Base-by-base conservation (phyloP, 2,113 vertebrate species). In the Bubo bubo region DNA sequence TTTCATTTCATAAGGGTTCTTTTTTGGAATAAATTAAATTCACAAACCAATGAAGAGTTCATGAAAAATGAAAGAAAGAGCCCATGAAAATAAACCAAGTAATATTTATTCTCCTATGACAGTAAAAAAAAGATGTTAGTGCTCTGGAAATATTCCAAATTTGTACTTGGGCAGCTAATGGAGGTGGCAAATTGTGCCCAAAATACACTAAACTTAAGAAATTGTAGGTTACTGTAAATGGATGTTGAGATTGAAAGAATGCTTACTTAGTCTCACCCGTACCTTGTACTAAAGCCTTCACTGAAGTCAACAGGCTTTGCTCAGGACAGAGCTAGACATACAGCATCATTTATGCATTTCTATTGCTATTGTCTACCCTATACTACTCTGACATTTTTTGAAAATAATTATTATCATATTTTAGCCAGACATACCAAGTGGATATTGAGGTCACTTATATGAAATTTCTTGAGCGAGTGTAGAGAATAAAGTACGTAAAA, bases 251-350 rank as follows among this genome's bases (percentile, higher is more conserved):
- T 10, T 49, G 39, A 73, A 63, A 27, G 27, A 79, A 49, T 19
- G 14, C 26, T 79, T 32, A 34, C 12, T 53, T 37, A 30, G 16
- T 23, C 75, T 76, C 79, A 68, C 30, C 21, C 30, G 17, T 41
- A 6, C 26, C 27, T 84, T 35, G 27, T 7, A 8, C 50, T 22
- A 52, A 34, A 75, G n/a, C 18, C 34, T 56, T 75, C 12, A 5
- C 27, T 60, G 35, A 73, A 80, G 49, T 39, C 39, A 81, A 1
- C 0, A 0, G 32, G 16, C 55, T 71, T 49, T 59, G 41, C 3
- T 3, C 45, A 76, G 53, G 28, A 71, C 28, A 28, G 12, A 74
- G 35, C 0, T 2, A 60, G n/a, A 52, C 6, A 14, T 6, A 12
- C 4, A 43, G 50, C 62, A 79, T 35, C 2, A 12, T 35, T 67